Evolutionary conservation across 30 jellyfish, hydroid and myxozoan species (phyloP).

Genomic region (Turritopsis rubra): DNA sequence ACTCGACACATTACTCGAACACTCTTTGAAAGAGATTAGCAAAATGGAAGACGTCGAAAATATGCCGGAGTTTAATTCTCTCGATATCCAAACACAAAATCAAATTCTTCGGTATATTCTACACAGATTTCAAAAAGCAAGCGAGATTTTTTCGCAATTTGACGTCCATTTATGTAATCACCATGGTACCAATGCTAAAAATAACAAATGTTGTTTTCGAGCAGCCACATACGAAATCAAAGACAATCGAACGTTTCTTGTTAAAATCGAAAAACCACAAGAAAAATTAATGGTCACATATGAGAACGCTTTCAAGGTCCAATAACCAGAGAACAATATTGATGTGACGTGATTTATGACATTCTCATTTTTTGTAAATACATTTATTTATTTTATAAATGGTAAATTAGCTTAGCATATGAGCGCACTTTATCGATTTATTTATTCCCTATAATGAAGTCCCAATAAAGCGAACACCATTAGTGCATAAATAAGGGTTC

Average conservation of each 20-base stretch:
- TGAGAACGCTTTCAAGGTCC: constrained; percentile 3
- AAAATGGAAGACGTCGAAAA: constrained; percentile 10
- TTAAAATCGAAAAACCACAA: constrained; percentile 22
- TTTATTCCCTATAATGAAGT: too few relatives aligned
- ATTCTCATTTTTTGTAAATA: not conserved
- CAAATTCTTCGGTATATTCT: not conserved
- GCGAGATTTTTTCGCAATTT: not conserved
- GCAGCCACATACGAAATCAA: constrained; percentile 18
- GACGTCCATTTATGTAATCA: constrained; percentile 20
- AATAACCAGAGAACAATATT: not conserved
- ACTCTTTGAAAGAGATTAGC: constrained; percentile 17
- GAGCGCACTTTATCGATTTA: too few relatives aligned
- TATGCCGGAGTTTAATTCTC: constrained; percentile 9
- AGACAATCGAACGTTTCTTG: constrained; percentile 21
- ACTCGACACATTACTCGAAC: constrained; percentile 7
- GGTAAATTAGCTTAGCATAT: too few relatives aligned
- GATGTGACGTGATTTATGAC: not conserved
- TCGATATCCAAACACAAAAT: constrained; percentile 5
- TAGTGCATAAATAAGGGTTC: too few relatives aligned
- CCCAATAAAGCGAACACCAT: too few relatives aligned
- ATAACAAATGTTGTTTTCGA: constrained; percentile 22
- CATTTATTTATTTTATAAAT: too few relatives aligned
- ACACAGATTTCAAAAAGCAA: constrained; percentile 21
- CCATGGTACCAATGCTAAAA: constrained; percentile 22
- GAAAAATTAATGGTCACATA: not conserved